phyloP scores from a whole-genome alignment of 2,113 vertebrate species.

The Crotalus tigris region DNA sequence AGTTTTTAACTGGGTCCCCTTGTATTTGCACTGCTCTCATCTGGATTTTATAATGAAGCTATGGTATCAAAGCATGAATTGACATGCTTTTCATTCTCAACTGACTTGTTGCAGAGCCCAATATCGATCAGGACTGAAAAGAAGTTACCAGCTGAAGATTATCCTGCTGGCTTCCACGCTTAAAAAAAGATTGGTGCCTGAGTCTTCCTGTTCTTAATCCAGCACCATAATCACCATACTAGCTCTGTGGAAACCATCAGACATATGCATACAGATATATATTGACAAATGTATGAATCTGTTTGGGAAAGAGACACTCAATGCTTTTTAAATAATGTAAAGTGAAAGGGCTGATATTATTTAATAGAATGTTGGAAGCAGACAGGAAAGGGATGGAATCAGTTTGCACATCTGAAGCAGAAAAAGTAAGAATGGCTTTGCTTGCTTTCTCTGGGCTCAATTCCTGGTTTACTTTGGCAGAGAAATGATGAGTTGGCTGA shows the following conservation, averaged over 20 bases:
- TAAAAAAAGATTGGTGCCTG: background rate
- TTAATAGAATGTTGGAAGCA: background rate
- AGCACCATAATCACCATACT: background rate
- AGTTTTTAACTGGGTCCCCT: background rate
- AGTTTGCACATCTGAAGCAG: background rate
- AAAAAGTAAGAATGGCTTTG: background rate
- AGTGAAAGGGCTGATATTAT: background rate
- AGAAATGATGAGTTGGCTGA: background rate
- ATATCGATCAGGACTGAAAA: background rate
- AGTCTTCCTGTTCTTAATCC: background rate
- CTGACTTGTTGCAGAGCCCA: background rate
- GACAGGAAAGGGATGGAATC: background rate
- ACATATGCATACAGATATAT: background rate
- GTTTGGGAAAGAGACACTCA: background rate
- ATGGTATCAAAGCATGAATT: background rate
- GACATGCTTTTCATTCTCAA: background rate
- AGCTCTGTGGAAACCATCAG: background rate
- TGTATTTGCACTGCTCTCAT: background rate
- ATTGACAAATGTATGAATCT: background rate
- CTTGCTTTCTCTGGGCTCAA: background rate
- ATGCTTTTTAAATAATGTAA: background rate
- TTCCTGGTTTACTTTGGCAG: background rate
- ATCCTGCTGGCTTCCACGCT: background rate
- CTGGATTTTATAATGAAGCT: background rate
- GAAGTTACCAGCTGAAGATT: background rate